Base-by-base conservation (phyloP, 2,113 vertebrate genomes). In the Lates calcarifer region DNA sequence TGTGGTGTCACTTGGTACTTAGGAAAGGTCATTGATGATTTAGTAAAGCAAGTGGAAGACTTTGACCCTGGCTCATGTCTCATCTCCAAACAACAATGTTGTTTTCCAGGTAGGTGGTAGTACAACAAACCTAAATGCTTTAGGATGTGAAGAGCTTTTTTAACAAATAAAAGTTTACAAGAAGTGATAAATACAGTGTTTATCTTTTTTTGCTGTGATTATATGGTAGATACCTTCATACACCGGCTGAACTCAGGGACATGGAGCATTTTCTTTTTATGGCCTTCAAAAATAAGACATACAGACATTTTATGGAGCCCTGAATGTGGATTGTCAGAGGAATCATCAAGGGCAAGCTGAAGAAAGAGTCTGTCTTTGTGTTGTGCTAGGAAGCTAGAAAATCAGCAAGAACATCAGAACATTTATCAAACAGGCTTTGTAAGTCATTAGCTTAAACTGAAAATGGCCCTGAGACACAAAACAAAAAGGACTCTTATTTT, bases 311-410 rank as follows among this genome's bases (percentile, higher is more conserved):
- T 39, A 37, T 12, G 3, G 49, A 60, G 28, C 20, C 49, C 11
- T 13, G 10, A 41, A 58, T 62, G 20, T 15, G 22, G 22, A 47
- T 26, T 35, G 28, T 58, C 15, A 20, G 28, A 56, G 33, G 10
- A 67, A 47, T 58, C n/a, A 67, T 58, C 31, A 69, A 69, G n/a
- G 29, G 56, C 4, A 69, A 33, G 17, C 72, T 26, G 2, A 57
- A 28, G 22, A 47, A 14, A 24, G 14, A 26, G 13, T 47, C 5
- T n/a, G 20, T 49, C 15, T 49, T 24, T 35, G 20, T 47, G 5
- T 74, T 51, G 28, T 51, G 26, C 31, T 10, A 28, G 29, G 14
- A 37, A 35, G 31, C 71, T 26, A 49, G 45, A 35, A 28, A 33
- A 35, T 13, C 17, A 53, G 10, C n/a, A 26, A 0, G 18, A 28